Percentiles rank a stretch among this genome's conserved stretches.
phyloP scores from a whole-genome alignment of 2,888 invertebrate species.

The Stenichneumon culpator region DNA sequence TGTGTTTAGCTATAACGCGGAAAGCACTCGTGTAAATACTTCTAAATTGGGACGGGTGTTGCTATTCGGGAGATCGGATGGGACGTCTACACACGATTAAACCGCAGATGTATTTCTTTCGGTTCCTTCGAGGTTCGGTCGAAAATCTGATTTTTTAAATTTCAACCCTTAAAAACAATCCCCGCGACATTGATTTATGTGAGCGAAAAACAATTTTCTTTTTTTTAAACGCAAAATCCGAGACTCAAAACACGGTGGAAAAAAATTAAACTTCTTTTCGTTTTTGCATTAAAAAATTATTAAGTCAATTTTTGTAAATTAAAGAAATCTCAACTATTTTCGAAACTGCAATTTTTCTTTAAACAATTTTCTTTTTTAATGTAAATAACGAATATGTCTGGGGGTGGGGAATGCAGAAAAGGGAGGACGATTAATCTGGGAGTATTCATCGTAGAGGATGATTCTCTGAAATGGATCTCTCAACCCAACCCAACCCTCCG shows the following conservation, averaged over 20 bases:
- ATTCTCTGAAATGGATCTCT: conserved; percentile 41
- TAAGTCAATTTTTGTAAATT: background rate
- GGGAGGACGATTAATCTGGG: conserved; percentile 14
- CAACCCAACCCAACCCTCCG: conserved; percentile 38
- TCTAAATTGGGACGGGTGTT: conserved; percentile 30
- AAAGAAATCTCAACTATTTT: background rate
- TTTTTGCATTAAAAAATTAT: background rate
- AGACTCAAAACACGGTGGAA: background rate
- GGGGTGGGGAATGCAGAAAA: background rate
- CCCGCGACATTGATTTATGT: background rate
- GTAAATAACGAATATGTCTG: background rate
- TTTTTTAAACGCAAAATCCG: background rate
- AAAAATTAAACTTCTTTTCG: background rate
- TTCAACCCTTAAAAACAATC: background rate
- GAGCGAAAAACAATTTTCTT: background rate
- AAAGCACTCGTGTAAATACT: conserved; percentile 37
- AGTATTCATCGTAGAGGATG: conserved; percentile 26
- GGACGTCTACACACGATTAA: background rate
- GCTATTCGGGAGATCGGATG: background rate
- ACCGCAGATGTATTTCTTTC: background rate
- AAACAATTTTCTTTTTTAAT: background rate
- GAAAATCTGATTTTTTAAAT: background rate
- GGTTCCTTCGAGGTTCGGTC: background rate
- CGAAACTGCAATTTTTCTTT: background rate
- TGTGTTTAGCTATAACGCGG: conserved; percentile 29